A percentile compares a stretch with the other conserved stretches of the same genome.
These are phyloP conservation scores for Beroe ovata DNA, from an alignment of 37 sponge, comb jelly and placozoan species.

Conservation along the genomic window DNA sequence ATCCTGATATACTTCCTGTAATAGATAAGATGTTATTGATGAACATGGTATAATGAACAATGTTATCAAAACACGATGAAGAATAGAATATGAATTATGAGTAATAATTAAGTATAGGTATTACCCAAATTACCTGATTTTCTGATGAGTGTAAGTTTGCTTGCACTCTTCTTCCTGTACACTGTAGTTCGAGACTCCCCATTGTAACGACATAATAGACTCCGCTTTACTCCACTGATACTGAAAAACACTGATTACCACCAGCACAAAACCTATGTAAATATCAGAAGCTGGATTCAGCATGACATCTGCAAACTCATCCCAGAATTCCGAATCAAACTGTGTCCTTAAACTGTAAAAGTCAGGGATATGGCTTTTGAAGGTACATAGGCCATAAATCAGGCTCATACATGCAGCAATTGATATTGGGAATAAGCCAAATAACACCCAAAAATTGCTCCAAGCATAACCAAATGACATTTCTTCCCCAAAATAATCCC, in stretches of 20 bases:
- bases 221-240: slow-evolving; percentile 43
- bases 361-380: neutral
- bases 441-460: slow-evolving; percentile 16
- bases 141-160: too few relatives aligned
- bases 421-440: slow-evolving; percentile 17
- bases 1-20: slow-evolving; percentile 28
- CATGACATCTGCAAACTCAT: neutral
- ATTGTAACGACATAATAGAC: neutral
- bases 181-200: slow-evolving; percentile 28
- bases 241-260: slow-evolving; percentile 17
- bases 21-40: too few relatives aligned
- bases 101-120: too few relatives aligned
- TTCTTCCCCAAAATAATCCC: slow-evolving; percentile 44
- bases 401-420: neutral
- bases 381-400: slow-evolving; percentile 6
- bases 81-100: too few relatives aligned
- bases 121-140: too few relatives aligned
- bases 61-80: too few relatives aligned
- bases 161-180: neutral
- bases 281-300: neutral
- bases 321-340: slow-evolving; percentile 1
- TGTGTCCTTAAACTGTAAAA: neutral
- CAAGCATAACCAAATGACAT: slow-evolving; percentile 33
- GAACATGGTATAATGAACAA: too few relatives aligned
- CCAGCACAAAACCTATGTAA: neutral